Evolutionary conservation across 2,888 invertebrate genomes (phyloP).

Genomic region (Eristalis arbustorum): DNA sequence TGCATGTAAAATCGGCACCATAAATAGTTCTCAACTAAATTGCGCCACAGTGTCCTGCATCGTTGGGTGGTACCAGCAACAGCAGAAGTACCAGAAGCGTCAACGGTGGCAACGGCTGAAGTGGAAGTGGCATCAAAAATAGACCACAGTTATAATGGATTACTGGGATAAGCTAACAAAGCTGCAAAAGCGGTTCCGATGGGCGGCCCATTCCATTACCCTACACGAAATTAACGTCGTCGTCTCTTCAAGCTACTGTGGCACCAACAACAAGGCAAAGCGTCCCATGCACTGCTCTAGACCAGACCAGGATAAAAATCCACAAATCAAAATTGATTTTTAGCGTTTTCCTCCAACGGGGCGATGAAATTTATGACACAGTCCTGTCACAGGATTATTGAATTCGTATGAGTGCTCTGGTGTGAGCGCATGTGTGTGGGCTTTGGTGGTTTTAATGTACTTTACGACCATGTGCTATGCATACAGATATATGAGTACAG

Average conservation of each 20-base stretch:
- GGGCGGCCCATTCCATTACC: constrained; percentile 10
- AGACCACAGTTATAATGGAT: constrained; percentile 50
- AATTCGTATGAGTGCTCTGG: constrained; percentile 27
- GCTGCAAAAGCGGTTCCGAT: constrained; percentile 9
- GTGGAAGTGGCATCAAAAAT: constrained; percentile 22
- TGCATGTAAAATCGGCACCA: constrained; percentile 38
- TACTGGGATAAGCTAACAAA: constrained; percentile 37
- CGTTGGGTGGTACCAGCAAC: background rate
- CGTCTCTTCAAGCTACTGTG: background rate
- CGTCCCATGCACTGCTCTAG: background rate
- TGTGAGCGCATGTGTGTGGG: constrained; percentile 3
- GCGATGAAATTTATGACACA: constrained; percentile 41
- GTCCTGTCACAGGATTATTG: constrained; percentile 41
- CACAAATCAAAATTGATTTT: constrained; percentile 57
- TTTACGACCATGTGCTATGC: constrained; percentile 23
- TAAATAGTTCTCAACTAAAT: constrained; percentile 26
- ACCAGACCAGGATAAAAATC: constrained; percentile 21
- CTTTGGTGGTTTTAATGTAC: constrained; percentile 30
- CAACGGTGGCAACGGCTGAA: background rate
- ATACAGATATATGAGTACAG: background rate
- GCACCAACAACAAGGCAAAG: background rate
- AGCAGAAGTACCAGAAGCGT: background rate
- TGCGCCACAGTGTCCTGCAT: constrained; percentile 6
- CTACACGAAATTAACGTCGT: constrained; percentile 1
- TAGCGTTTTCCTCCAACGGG: constrained; percentile 8